A percentile compares a stretch with the other conserved stretches of the same genome.
These are phyloP conservation scores for Electrona antarctica DNA, from an alignment of 2,113 vertebrate species.

Conservation along the genomic window DNA sequence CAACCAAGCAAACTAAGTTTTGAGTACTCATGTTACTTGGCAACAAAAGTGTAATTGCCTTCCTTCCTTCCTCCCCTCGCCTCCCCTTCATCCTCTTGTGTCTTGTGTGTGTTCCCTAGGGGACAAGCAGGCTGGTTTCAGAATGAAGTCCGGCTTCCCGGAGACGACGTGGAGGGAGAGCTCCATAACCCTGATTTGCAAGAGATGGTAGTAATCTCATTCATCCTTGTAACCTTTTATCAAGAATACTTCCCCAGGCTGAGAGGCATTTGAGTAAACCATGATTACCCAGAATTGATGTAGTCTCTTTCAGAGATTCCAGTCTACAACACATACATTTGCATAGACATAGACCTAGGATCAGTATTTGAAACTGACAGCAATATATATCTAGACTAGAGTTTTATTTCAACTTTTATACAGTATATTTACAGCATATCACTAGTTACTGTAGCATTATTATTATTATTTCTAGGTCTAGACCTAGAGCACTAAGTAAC, in stretches of 20 bases:
- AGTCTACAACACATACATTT: neutral
- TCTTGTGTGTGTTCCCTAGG: constrained; percentile 70
- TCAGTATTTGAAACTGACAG: neutral
- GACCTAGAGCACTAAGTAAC: too few species aligned
- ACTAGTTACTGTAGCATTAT: too few species aligned
- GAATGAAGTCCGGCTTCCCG: constrained; percentile 84
- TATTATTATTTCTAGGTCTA: too few species aligned
- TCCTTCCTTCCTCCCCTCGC: neutral
- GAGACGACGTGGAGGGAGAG: constrained; percentile 79
- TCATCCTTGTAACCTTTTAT: neutral
- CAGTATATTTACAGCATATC: too few species aligned
- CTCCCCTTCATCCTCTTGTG: accelerated
- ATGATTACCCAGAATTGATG: neutral
- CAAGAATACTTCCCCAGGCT: neutral
- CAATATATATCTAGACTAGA: neutral
- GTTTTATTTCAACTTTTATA: too few species aligned
- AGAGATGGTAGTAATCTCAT: constrained; percentile 82
- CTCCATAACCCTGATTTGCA: constrained; percentile 84
- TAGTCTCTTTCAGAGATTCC: neutral
- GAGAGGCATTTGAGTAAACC: neutral
- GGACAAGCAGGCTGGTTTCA: constrained; percentile 97
- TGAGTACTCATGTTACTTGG: too few species aligned
- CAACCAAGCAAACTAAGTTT: too few species aligned
- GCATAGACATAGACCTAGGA: neutral
- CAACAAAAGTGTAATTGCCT: too few species aligned